Conservation (phyloP, 1,140 invertebrate genomes). For the Bombus waltoni region DNA sequence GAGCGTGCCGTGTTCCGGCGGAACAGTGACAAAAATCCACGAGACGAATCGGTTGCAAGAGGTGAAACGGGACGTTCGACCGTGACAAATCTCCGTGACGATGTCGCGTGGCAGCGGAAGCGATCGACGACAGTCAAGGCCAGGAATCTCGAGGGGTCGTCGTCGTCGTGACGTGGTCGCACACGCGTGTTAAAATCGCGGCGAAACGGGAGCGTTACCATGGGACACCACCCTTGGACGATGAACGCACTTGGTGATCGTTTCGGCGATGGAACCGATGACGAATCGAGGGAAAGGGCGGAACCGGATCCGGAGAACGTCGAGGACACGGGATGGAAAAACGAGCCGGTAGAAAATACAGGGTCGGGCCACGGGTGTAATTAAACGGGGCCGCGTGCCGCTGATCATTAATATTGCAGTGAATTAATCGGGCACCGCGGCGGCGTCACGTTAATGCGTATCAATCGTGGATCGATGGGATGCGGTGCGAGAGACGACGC, state of each 20-base stretch:
- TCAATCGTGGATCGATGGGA: slow-evolving; percentile 42
- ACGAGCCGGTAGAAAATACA: neutral
- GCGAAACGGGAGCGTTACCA: neutral
- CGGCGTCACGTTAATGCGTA: slow-evolving; percentile 22
- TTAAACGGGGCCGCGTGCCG: slow-evolving; percentile 8
- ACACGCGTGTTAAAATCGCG: slow-evolving; percentile 29
- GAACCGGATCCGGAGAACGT: neutral
- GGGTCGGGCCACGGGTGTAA: neutral
- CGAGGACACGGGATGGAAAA: neutral
- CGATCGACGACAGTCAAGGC: slow-evolving; percentile 23
- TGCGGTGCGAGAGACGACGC: neutral
- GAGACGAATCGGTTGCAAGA: slow-evolving; percentile 1
- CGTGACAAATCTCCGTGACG: slow-evolving; percentile 55
- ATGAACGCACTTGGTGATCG: neutral
- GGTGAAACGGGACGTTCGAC: neutral
- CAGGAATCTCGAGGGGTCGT: slow-evolving; percentile 9
- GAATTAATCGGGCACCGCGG: slow-evolving; percentile 12
- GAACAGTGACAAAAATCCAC: neutral
- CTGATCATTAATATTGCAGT: slow-evolving; percentile 26
- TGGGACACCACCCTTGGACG: neutral
- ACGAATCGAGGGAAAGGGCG: neutral
- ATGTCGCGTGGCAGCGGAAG: slow-evolving; percentile 35
- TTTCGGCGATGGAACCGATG: neutral
- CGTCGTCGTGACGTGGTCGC: neutral
- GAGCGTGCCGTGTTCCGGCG: neutral